phyloP scores from a whole-genome alignment of 1,140 invertebrate genomes.

The Drosophila ananassae region DNA sequence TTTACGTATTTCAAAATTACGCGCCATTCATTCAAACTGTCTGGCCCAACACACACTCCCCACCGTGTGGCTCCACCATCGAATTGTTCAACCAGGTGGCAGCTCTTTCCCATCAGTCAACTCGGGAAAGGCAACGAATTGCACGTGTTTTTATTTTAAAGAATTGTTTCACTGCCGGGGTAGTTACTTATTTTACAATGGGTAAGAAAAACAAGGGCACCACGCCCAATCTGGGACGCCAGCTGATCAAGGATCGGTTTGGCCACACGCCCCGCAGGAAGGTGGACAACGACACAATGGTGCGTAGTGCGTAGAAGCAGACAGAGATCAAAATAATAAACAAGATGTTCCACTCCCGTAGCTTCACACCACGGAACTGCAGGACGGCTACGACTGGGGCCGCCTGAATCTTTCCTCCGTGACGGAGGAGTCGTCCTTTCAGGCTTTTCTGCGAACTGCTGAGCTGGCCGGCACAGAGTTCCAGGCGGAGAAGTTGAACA shows the following conservation, averaged over 20 bases:
- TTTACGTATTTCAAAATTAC: neutral
- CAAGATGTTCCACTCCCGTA: constrained; percentile 81
- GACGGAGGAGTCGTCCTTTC: constrained; percentile 97
- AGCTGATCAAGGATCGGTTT: constrained; percentile 92
- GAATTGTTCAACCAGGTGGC: neutral
- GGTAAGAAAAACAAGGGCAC: constrained; percentile 72
- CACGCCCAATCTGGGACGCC: constrained; percentile 86
- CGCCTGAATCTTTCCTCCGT: constrained; percentile 95
- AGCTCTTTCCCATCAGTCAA: neutral
- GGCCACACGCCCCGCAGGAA: constrained; percentile 86
- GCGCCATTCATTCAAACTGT: neutral
- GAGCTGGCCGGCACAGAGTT: constrained; percentile 97
- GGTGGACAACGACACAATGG: constrained; percentile 88
- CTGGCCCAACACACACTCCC: neutral
- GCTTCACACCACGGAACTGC: constrained; percentile 94
- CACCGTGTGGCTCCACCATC: neutral
- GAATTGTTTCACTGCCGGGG: neutral
- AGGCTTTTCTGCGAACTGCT: constrained; percentile 97
- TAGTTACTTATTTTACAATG: constrained; percentile 26
- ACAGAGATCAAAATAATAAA: constrained; percentile 15
- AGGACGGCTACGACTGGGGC: constrained; percentile 96
- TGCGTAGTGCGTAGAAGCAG: constrained; percentile 49
- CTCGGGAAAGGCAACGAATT: neutral
- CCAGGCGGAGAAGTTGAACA: constrained; percentile 94
- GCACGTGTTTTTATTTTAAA: constrained; percentile 4